Evolutionary conservation across 2,113 vertebrate species (phyloP), one percentile per base, ranked within the genome.

Genomic region (Neogobius melanostomus): DNA sequence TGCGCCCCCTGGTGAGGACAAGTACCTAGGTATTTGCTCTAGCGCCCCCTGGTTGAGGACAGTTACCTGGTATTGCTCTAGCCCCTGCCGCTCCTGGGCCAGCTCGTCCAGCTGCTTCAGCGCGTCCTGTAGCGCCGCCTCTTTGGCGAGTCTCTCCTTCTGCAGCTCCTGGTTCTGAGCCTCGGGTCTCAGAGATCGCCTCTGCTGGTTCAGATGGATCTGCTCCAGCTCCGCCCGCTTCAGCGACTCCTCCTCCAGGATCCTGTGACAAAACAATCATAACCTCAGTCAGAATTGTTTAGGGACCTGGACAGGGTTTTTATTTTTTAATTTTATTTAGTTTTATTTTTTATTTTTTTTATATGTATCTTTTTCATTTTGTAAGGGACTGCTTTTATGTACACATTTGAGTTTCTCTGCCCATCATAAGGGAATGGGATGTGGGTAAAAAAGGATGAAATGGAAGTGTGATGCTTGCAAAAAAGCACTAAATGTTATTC

Each of bases 151-250:
- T 0, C 94, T 94, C 78, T 96, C 91, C 45, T 91, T 93, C 90
- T 98, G 93, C 88, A 99, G 87, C 88, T 96, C 94, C 91, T 96
- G 92, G 80, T 99, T 98, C 92, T 99, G 96, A 0, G 96, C 97
- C 82, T 97, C 94, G 0, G 0, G 96, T 98, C 72, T 93, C 91
- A 6, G 95, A 93, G 83, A 99, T 96, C 79, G 95, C 89, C 91
- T 92, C 83, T 97, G 96, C 91, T 99, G 98, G 82, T 88, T 88
- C 81, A 95, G 86, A 87, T 98, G 97, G 90, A 97, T 94, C 85
- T 94, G 90, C 81, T 99, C 98, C 80, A 99, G 76, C 74, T 96
- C 96, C 0, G 89, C 89, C 77, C 97, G 92, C 92, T 99, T 99
- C 6, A 79, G 65, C 3, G 94, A 93, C 86, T 99, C 98, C 66